phyloP scores from a whole-genome alignment of 2,888 invertebrate species.

The Encarsia formosa region DNA sequence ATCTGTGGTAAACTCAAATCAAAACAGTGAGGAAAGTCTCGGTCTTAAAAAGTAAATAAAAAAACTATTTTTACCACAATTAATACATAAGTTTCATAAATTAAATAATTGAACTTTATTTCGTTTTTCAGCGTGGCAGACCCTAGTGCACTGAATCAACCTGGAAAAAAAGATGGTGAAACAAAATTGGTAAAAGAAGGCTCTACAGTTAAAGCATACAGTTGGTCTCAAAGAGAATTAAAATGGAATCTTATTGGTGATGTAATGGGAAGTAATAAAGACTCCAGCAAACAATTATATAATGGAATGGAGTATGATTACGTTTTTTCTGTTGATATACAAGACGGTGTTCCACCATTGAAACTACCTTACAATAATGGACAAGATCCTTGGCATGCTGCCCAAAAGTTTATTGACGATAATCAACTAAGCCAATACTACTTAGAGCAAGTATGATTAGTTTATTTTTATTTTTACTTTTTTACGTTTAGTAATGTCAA shows the following conservation, averaged over 20 bases:
- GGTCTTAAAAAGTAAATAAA: slow-evolving; percentile 83
- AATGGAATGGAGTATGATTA: slow-evolving; percentile 93
- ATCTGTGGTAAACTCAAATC: slow-evolving; percentile 61
- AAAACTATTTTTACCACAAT: slow-evolving; percentile 49
- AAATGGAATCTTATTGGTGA: slow-evolving; percentile 87
- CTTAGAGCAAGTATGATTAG: slow-evolving; percentile 64
- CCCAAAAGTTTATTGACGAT: slow-evolving; percentile 84
- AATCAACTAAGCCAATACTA: slow-evolving; percentile 80
- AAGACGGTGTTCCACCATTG: slow-evolving; percentile 81
- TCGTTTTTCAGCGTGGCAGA: slow-evolving; percentile 67
- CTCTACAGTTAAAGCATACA: slow-evolving; percentile 72
- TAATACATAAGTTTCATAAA: neutral
- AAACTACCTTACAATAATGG: slow-evolving; percentile 87
- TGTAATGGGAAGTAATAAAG: slow-evolving; percentile 74
- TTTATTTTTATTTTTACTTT: neutral
- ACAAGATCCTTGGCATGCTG: slow-evolving; percentile 90
- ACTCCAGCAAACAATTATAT: slow-evolving; percentile 70
- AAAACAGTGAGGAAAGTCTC: slow-evolving; percentile 66
- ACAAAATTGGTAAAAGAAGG: slow-evolving; percentile 78
- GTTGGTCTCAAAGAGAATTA: slow-evolving; percentile 63
- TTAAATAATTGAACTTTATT: neutral
- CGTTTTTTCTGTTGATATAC: slow-evolving; percentile 93
- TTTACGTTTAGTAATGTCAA: too few species aligned
- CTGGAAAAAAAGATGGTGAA: slow-evolving; percentile 79
- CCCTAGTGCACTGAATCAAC: slow-evolving; percentile 68